Base-by-base conservation (phyloP, 2,797 vertebrate species). In the Lycodopsis pacificus region DNA sequence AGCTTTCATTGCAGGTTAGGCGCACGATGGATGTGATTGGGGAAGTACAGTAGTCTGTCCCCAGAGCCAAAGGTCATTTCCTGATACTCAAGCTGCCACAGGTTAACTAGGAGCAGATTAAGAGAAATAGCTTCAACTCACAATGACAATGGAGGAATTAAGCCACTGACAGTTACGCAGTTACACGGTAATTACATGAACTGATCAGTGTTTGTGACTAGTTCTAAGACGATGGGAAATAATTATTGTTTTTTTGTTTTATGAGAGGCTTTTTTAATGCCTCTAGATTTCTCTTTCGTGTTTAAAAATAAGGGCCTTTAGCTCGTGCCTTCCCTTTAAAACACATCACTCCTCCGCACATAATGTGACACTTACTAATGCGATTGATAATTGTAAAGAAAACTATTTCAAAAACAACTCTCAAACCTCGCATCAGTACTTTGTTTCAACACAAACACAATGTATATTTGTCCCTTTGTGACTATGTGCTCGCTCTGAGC, bases 21-120 rank as follows among this genome's bases (percentile, higher is more conserved):
- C 80, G 76, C 85, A 89, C 89, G 91, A 87, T 90, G 88, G 86
- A 89, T 92, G 91, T 93, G 94, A 95, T 91, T 92, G 89, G 90
- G 89, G 91, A 92, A 93, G 94, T 95, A 94, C 94, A 94, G 94
- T 95, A 94, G 93, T 91, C 87, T 77, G 77, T 91, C 90, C 89
- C 85, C 25, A 32, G 67, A 86, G 87, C 88, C 86, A 85, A 90
- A 92, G 93, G 89, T 94, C 85, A 89, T 89, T 95, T 95, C 93
- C 94, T 93, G 81, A 85, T 90, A 86, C 84, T 91, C 87, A 83
- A 85, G 67, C 88, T 93, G 90, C 86, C 86, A 85, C 15, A 1
- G 84, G 90, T 93, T 93, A 91, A 93, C 89, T 61, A 91, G 83
- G 80, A 92, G 73, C 90, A 93, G 91, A 93, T 92, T 91, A 94